Percentiles rank a stretch among this genome's conserved stretches.
phyloP scores from a whole-genome alignment of 2,113 vertebrate species.

The Epinephelus lanceolatus region DNA sequence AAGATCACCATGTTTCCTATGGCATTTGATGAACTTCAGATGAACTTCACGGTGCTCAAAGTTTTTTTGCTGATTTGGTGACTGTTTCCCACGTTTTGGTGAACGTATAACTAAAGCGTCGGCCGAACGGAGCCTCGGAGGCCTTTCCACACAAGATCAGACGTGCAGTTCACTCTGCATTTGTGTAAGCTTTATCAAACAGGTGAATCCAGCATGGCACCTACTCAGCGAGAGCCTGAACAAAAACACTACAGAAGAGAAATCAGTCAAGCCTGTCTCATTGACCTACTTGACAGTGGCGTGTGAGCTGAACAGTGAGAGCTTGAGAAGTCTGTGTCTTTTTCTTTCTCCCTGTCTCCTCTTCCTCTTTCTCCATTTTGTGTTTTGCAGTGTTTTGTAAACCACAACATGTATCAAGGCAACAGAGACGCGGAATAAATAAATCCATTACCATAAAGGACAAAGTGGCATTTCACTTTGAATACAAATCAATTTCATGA shows the following conservation, averaged over 20 bases:
- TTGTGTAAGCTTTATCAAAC: constrained; percentile 61
- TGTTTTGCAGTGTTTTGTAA: neutral
- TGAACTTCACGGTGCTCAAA: constrained; percentile 48
- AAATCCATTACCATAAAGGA: constrained; percentile 35
- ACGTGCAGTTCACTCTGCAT: constrained; percentile 47
- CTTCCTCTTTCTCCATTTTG: constrained; percentile 7
- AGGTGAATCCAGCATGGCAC: constrained; percentile 67
- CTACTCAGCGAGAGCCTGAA: constrained; percentile 46
- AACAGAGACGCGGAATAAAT: constrained; percentile 4
- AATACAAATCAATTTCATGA: constrained; percentile 19
- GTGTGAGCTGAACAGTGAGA: constrained; percentile 54
- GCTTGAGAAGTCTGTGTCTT: constrained; percentile 39
- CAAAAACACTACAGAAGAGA: constrained; percentile 55
- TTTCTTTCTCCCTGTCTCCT: constrained; percentile 15
- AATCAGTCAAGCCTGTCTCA: constrained; percentile 69
- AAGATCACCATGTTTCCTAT: constrained; percentile 67
- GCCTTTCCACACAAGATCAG: constrained; percentile 13
- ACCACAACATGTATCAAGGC: constrained; percentile 1
- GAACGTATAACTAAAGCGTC: neutral
- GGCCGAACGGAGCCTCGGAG: neutral
- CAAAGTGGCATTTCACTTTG: constrained; percentile 35
- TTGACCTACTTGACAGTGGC: constrained; percentile 74
- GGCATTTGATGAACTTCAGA: constrained; percentile 57
- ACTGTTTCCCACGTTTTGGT: neutral
- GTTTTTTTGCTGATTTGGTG: constrained; percentile 1